phyloP scores from a whole-genome alignment of 2,888 invertebrate species.

The Adelognathus sp. region DNA sequence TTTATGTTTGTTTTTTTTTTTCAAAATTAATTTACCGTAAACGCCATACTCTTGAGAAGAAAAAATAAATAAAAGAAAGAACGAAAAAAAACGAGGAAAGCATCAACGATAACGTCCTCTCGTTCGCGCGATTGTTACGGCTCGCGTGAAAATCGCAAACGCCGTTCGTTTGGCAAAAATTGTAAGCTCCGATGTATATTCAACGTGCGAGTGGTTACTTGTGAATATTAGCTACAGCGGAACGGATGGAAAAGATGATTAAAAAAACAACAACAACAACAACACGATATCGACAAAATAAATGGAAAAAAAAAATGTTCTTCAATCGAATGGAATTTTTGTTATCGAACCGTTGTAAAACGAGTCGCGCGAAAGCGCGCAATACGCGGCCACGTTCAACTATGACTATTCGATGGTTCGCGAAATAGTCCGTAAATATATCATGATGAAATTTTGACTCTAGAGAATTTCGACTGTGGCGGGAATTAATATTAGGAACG shows the following conservation, averaged over 20 bases:
- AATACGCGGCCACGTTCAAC: conserved; percentile 28
- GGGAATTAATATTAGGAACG: conserved; percentile 32
- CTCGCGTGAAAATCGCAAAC: conserved; percentile 23
- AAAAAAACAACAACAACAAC: no score
- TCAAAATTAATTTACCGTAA: conserved; percentile 58
- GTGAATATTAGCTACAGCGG: conserved; percentile 52
- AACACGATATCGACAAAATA: conserved; percentile 31
- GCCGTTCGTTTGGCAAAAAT: conserved; percentile 35
- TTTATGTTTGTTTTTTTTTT: conserved; percentile 65
- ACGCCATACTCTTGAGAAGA: conserved; percentile 40
- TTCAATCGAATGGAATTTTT: conserved; percentile 48
- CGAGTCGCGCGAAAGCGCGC: conserved; percentile 12
- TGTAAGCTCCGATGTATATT: conserved; percentile 38
- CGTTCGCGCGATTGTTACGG: conserved; percentile 40
- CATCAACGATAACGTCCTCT: conserved; percentile 54
- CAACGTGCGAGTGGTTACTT: conserved; percentile 37
- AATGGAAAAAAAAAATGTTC: conserved; percentile 46
- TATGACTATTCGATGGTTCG: conserved; percentile 29
- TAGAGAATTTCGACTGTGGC: conserved; percentile 28
- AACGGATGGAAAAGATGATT: conserved; percentile 17
- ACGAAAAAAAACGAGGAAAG: conserved; percentile 23
- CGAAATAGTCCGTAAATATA: conserved; percentile 40
- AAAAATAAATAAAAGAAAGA: conserved; percentile 9
- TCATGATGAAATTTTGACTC: conserved; percentile 25
- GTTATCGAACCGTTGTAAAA: conserved; percentile 37